phyloP scores from a whole-genome alignment of 2,888 invertebrate species.

The Limulus polyphemus region DNA sequence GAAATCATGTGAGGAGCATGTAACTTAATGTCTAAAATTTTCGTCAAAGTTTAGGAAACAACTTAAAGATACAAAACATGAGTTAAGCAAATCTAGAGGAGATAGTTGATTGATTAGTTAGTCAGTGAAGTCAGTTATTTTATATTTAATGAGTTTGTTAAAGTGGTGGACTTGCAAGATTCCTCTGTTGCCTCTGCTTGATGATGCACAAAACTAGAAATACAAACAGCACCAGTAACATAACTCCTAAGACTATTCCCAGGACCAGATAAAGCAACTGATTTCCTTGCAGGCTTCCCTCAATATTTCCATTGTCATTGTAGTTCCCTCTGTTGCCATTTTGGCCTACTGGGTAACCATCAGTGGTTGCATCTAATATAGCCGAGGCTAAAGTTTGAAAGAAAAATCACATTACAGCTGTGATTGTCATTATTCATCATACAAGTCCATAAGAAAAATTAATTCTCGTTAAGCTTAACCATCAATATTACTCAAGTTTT shows the following conservation, averaged over 20 bases:
- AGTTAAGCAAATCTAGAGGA: too few species aligned
- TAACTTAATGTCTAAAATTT: not conserved
- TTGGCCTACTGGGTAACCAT: too few species aligned
- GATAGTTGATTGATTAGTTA: too few species aligned
- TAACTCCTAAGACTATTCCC: constrained; percentile 45
- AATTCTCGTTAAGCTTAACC: too few species aligned
- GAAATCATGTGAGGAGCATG: not conserved
- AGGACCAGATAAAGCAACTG: constrained; percentile 44
- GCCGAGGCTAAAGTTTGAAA: not conserved
- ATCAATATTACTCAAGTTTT: too few species aligned
- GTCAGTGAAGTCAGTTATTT: too few species aligned
- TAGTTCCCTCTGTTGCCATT: constrained; percentile 5
- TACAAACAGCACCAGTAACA: constrained; percentile 47
- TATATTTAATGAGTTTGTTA: too few species aligned
- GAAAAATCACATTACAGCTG: too few species aligned
- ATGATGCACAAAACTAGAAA: constrained; percentile 43
- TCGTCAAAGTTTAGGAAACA: not conserved
- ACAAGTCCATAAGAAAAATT: too few species aligned
- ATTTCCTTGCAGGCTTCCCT: not conserved
- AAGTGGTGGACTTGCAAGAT: not conserved
- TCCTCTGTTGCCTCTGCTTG: constrained; percentile 3
- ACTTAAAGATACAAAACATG: too few species aligned
- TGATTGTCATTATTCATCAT: too few species aligned
- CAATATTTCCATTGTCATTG: constrained; percentile 8
- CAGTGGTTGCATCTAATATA: too few species aligned